A percentile compares a stretch with the other conserved stretches of the same genome.
Conservation (phyloP, 2,888 invertebrate genomes). For the Drosophila gaucha region DNA sequence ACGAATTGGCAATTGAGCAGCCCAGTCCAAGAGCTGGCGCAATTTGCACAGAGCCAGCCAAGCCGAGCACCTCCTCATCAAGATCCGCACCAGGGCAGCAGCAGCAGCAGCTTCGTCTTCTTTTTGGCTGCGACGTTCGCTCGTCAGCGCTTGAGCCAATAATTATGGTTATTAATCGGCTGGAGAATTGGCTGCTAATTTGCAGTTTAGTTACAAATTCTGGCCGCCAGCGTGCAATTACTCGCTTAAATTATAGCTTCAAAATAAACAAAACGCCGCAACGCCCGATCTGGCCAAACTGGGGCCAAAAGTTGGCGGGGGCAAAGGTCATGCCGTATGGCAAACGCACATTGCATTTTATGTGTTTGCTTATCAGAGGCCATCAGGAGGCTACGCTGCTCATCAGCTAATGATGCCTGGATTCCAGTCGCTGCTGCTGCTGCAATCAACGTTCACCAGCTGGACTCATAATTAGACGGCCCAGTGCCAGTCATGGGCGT, state of each 20-base stretch:
- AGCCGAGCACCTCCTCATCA: conserved; percentile 35
- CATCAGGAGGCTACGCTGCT: conserved; percentile 53
- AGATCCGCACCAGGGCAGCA: conserved; percentile 45
- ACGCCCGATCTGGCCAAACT: conserved; percentile 48
- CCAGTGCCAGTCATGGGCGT: conserved; percentile 76
- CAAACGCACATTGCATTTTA: conserved; percentile 58
- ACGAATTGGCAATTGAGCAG: conserved; percentile 81
- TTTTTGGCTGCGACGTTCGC: conserved; percentile 53
- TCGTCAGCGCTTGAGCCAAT: conserved; percentile 83
- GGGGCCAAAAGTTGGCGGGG: conserved; percentile 12
- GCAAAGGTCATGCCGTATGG: conserved; percentile 43
- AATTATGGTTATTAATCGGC: conserved; percentile 86
- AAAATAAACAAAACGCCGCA: conserved; percentile 85
- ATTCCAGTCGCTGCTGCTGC: conserved; percentile 18
- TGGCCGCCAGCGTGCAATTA: conserved; percentile 87
- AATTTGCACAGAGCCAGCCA: conserved; percentile 49
- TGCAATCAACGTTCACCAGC: conserved; percentile 37
- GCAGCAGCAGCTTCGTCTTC: conserved; percentile 42
- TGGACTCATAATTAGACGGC: conserved; percentile 69
- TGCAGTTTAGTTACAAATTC: conserved; percentile 88
- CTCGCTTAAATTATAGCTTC: conserved; percentile 85
- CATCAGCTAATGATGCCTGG: conserved; percentile 70
- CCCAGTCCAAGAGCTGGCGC: conserved; percentile 34
- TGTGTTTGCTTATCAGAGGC: conserved; percentile 67
- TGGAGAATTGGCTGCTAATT: conserved; percentile 88